These are phyloP conservation scores for Porites lobata DNA, from an alignment of 92 coral and sea anemone genomes.

Conservation along the genomic window DNA sequence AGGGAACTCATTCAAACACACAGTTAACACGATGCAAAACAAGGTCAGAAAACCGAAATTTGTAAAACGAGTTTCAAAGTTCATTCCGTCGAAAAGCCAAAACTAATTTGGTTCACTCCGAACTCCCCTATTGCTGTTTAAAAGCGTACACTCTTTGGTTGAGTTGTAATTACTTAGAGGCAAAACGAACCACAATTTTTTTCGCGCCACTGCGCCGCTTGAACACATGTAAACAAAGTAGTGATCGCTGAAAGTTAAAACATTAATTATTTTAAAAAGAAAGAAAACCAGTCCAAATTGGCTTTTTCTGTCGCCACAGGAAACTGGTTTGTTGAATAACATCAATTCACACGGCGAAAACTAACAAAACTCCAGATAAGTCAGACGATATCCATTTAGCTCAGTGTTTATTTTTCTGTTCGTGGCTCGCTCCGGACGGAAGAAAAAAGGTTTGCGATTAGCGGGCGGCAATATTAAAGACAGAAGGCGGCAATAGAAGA, in stretches of 20 bases:
- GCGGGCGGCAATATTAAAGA: too few species aligned
- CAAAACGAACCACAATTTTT: background rate
- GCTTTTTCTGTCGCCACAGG: slow-evolving; percentile 10
- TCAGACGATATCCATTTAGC: background rate
- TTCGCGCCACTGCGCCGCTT: slow-evolving; percentile 18
- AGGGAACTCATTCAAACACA: slow-evolving; percentile 25
- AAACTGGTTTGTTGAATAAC: background rate
- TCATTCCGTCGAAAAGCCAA: background rate
- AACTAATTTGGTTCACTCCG: background rate
- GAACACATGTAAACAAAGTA: slow-evolving; percentile 22
- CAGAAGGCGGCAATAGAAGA: background rate
- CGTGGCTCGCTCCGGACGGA: background rate
- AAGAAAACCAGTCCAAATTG: slow-evolving; percentile 9
- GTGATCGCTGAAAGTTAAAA: slow-evolving; percentile 17
- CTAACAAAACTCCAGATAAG: background rate
- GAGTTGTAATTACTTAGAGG: background rate
- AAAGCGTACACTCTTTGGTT: background rate
- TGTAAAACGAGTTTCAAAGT: background rate
- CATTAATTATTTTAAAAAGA: slow-evolving; percentile 9
- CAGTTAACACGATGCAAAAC: slow-evolving; percentile 14
- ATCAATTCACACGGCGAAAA: background rate
- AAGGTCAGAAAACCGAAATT: slow-evolving; percentile 12
- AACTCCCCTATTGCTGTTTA: background rate
- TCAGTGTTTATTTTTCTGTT: background rate
- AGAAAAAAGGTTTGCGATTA: background rate